phyloP scores from a whole-genome alignment of 1,140 invertebrate genomes.

The Drosophila guanche region DNA sequence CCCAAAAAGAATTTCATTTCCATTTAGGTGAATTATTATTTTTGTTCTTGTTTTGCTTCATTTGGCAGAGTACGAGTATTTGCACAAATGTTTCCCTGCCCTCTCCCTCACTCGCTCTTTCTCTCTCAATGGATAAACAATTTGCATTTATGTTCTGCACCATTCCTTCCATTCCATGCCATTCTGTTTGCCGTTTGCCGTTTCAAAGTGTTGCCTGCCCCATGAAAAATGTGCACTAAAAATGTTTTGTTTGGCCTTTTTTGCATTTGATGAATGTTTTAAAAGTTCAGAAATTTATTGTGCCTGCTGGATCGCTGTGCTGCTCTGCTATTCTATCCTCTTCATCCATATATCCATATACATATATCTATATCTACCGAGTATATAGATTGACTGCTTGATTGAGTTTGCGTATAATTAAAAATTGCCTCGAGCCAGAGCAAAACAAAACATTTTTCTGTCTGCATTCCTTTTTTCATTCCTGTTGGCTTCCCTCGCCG shows the following conservation, averaged over 20 bases:
- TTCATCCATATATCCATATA: slow-evolving; percentile 8
- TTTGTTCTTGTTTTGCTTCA: slow-evolving; percentile 1
- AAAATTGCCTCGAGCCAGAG: slow-evolving; percentile 25
- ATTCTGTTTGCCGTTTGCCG: slow-evolving; percentile 66
- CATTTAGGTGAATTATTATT: slow-evolving; percentile 35
- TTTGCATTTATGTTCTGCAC: slow-evolving; percentile 43
- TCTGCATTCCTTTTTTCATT: slow-evolving; percentile 31
- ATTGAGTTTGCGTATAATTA: slow-evolving; percentile 40
- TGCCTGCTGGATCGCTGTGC: slow-evolving; percentile 57
- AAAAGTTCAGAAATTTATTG: slow-evolving; percentile 60
- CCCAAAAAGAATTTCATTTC: slow-evolving; percentile 26
- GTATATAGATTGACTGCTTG: slow-evolving; percentile 55
- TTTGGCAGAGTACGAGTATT: slow-evolving; percentile 67
- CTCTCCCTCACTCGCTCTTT: no score
- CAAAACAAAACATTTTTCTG: slow-evolving; percentile 45
- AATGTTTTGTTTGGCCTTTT: slow-evolving; percentile 76
- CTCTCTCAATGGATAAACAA: slow-evolving; percentile 17
- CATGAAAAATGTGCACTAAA: slow-evolving; percentile 69
- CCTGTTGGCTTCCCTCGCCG: neutral
- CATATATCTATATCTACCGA: slow-evolving; percentile 27
- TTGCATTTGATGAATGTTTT: slow-evolving; percentile 44
- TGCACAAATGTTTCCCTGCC: slow-evolving; percentile 70
- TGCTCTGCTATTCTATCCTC: slow-evolving; percentile 30
- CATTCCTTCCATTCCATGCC: slow-evolving; percentile 19
- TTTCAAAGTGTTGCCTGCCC: slow-evolving; percentile 70